phyloP scores from a whole-genome alignment of 2,888 invertebrate genomes.

The Agriopis leucophaearia region DNA sequence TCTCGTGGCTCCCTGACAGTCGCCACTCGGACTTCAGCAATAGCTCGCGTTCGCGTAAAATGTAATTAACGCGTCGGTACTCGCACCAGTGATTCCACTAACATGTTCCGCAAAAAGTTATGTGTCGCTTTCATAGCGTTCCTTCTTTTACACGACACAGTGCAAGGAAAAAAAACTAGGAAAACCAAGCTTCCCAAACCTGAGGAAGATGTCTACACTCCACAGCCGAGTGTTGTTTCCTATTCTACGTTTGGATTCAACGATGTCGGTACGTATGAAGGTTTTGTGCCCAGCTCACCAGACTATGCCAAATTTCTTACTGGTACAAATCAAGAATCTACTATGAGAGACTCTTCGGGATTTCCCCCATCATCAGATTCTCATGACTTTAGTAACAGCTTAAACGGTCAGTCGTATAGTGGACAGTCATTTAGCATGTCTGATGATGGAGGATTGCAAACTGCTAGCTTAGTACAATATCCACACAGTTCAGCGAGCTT shows the following conservation, averaged over 20 bases:
- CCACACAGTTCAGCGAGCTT: constrained; percentile 62
- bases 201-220: constrained; percentile 67
- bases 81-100: constrained; percentile 50
- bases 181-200: constrained; percentile 67
- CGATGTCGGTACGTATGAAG: constrained; percentile 76
- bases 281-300: constrained; percentile 77
- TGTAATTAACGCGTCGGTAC: constrained; percentile 62
- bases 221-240: constrained; percentile 77
- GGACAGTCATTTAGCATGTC: constrained; percentile 54
- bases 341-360: constrained; percentile 73
- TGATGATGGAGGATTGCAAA: constrained; percentile 58
- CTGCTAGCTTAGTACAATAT: constrained; percentile 64
- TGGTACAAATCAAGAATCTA: constrained; percentile 65
- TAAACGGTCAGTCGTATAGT: constrained; percentile 59
- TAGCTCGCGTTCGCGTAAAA: constrained; percentile 72
- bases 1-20: constrained; percentile 66
- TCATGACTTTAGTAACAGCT: constrained; percentile 62
- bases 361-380: constrained; percentile 74
- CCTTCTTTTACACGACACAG: constrained; percentile 54
- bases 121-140: constrained; percentile 63
- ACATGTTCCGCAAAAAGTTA: constrained; percentile 69
- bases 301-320: constrained; percentile 71
- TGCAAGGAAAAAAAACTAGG: constrained; percentile 67
- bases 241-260: constrained; percentile 82
- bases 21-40: constrained; percentile 68